A percentile compares a stretch with the other conserved stretches of the same genome.
These are phyloP conservation scores for Drosophila tripunctata DNA, from an alignment of 2,888 invertebrate genomes.

Conservation along the genomic window DNA sequence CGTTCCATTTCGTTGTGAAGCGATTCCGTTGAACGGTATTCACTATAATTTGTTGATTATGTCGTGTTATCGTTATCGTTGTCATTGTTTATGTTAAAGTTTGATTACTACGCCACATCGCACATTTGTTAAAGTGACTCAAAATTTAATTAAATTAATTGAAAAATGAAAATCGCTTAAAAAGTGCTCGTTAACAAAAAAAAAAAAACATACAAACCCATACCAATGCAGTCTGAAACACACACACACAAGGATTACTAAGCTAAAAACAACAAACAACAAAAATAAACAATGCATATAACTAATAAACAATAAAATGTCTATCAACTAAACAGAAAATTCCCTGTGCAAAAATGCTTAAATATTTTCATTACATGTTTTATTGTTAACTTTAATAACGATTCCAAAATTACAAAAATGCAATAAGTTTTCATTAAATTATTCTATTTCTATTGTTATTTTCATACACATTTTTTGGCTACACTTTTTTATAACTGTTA, in stretches of 20 bases:
- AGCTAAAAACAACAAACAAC: conserved; percentile 3
- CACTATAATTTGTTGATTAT: conserved; percentile 46
- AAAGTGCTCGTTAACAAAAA: conserved; percentile 33
- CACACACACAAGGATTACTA: conserved; percentile 47
- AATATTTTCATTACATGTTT: neutral
- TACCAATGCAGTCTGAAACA: conserved; percentile 28
- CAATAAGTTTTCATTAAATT: conserved; percentile 42
- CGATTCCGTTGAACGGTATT: conserved; percentile 5
- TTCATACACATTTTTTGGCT: conserved; percentile 6
- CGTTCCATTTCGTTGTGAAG: conserved; percentile 12
- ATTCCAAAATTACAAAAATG: conserved; percentile 30
- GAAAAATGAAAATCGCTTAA: conserved; percentile 11
- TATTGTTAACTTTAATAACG: conserved; percentile 8
- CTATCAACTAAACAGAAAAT: conserved; percentile 3
- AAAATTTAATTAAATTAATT: conserved; percentile 20
- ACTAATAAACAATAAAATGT: conserved; percentile 14
- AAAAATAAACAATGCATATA: neutral
- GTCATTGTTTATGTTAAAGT: conserved; percentile 50
- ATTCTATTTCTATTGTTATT: conserved; percentile 29
- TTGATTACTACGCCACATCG: conserved; percentile 9
- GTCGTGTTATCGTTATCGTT: conserved; percentile 36
- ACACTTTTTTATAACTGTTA: conserved; percentile 22
- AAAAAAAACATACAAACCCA: conserved; percentile 22
- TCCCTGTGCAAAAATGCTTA: conserved; percentile 19
- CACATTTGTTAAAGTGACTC: conserved; percentile 19